Percentiles rank a stretch among this genome's conserved stretches.
Evolutionary conservation across 1,140 invertebrate genomes (phyloP).

Genomic region (Triops cancriformis): DNA sequence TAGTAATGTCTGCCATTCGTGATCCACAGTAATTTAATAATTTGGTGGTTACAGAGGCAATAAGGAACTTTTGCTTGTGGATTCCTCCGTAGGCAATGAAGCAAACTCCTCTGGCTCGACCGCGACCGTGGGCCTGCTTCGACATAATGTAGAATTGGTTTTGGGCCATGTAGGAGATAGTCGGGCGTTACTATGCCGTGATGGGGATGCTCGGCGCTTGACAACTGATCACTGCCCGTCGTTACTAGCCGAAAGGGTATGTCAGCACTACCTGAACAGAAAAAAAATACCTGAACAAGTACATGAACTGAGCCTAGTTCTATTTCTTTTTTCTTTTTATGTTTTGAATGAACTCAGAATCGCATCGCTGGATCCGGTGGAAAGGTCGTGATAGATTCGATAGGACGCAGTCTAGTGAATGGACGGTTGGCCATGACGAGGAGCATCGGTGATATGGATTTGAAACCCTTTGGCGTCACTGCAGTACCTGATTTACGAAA

Average conservation of each 20-base stretch:
- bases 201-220: constrained; percentile 42
- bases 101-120: constrained; percentile 42
- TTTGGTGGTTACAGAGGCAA: not conserved
- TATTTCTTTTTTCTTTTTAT: constrained; percentile 18
- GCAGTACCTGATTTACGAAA: constrained; percentile 43
- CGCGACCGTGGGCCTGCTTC: constrained; percentile 47
- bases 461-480: constrained; percentile 48
- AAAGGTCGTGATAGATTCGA: constrained; percentile 39
- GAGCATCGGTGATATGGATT: constrained; percentile 49
- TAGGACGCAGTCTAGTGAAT: constrained; percentile 39
- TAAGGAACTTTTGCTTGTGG: not conserved
- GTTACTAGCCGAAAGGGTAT: constrained; percentile 39
- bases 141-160: constrained; percentile 39
- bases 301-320: too few relatives aligned
- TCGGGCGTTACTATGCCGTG: constrained; percentile 46
- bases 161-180: constrained; percentile 42
- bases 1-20: not conserved
- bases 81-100: not conserved
- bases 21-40: not conserved
- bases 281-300: constrained; percentile 18
- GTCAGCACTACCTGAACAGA: constrained; percentile 23
- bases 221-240: constrained; percentile 47
- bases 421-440: constrained; percentile 46
- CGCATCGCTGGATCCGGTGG: constrained; percentile 39
- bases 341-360: constrained; percentile 28